phyloP scores from a whole-genome alignment of 2,113 vertebrate species.

The Bufo bufo region DNA sequence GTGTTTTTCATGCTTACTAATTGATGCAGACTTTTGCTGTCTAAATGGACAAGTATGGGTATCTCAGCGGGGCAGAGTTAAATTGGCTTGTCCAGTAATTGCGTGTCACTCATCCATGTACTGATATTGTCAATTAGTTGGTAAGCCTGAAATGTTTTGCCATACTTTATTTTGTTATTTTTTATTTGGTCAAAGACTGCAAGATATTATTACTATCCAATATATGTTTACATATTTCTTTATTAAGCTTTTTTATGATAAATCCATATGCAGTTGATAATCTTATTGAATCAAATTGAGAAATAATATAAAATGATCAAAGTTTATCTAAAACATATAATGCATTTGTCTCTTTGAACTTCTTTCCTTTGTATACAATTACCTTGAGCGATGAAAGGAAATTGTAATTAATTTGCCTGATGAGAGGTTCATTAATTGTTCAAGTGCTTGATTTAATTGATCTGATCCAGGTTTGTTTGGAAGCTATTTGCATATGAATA shows the following conservation, averaged over 20 bases:
- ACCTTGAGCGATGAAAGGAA: constrained; percentile 52
- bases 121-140: constrained; percentile 59
- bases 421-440: constrained; percentile 55
- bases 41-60: constrained; percentile 69
- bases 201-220: neutral
- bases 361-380: constrained; percentile 60
- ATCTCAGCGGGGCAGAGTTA: constrained; percentile 74
- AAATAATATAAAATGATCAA: constrained; percentile 60
- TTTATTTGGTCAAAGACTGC: constrained; percentile 38
- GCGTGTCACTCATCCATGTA: constrained; percentile 70
- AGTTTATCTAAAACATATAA: constrained; percentile 55
- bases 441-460: constrained; percentile 41
- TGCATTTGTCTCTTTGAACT: constrained; percentile 60
- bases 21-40: constrained; percentile 66
- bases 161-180: constrained; percentile 40
- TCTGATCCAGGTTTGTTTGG: constrained; percentile 52
- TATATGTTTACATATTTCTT: constrained; percentile 12
- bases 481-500: constrained; percentile 46
- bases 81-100: constrained; percentile 71
- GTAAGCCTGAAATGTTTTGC: constrained; percentile 57
- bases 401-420: constrained; percentile 59
- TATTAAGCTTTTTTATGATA: constrained; percentile 20
- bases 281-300: constrained; percentile 8
- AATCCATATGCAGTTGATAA: constrained; percentile 31
- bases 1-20: constrained; percentile 73